Base-by-base conservation (phyloP, 2,888 invertebrate genomes). In the Lithophane semibrunnea region DNA sequence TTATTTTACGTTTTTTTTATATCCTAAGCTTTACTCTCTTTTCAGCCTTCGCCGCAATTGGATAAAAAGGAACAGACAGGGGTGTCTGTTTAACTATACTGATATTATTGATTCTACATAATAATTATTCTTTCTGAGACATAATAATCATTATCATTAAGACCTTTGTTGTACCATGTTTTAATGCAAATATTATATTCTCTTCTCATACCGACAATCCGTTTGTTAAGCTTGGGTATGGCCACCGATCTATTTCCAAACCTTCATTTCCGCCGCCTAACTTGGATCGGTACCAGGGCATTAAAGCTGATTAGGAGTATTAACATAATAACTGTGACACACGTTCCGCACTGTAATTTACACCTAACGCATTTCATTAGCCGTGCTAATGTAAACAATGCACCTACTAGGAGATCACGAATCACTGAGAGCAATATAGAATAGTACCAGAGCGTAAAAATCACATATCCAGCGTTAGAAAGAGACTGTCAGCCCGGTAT, bases 321-420 rank as follows among this genome's bases (percentile, higher is more conserved):
- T 92, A 90, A 79, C 91, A 90, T 92, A 91, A 90, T 90, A 92
- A 90, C 88, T 87, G 88, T 87, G 82, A 89, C 91, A 89, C 90
- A 89, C 89, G 89, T 83, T 81, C 78, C 67, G 76, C 75, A 69
- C 82, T 77, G 88, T 91, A 91, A 92, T 92, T 92, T 91, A 92
- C 92, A 91, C 90, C 84, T 87, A 82, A 90, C 90, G 92, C 92
- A 92, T 92, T 92, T 92, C 92, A 94, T 94, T 93, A 93, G 80
- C 79, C 77, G 67, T 79, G 82, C 88, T 91, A 92, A 93, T 92
- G 89, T 91, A 86, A 66, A 49, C 76, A 24, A 73, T 79, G 77
- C 63, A 66, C 60, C 61, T 90, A 92, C 92, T 75, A 88, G 29
- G 58, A 74, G 76, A 82, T 73, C 81, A 79, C 85, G 81, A 79